Evolutionary conservation across 2,113 vertebrate species (phyloP).

Genomic region (Peromyscus maniculatus): DNA sequence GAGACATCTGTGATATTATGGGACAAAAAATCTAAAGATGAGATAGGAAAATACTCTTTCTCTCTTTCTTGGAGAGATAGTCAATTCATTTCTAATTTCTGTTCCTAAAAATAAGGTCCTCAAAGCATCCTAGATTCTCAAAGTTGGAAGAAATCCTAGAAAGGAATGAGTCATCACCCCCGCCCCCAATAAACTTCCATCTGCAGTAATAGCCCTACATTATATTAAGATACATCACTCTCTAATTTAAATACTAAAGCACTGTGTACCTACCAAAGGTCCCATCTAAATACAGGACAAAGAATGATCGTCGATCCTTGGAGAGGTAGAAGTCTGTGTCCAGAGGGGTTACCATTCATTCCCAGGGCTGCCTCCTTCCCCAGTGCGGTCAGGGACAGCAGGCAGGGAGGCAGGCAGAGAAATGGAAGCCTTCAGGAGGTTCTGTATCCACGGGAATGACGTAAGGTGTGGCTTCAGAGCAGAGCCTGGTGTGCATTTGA

Average conservation of each 20-base stretch:
- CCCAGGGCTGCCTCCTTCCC: neutral
- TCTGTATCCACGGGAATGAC: neutral
- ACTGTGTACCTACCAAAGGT: neutral
- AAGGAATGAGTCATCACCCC: neutral
- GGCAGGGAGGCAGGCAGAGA: neutral
- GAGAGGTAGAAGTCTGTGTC: neutral
- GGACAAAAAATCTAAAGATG: constrained; percentile 34
- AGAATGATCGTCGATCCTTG: neutral
- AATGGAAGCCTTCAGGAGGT: neutral
- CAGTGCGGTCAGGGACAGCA: neutral
- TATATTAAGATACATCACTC: neutral
- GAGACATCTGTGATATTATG: neutral
- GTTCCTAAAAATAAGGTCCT: constrained; percentile 24
- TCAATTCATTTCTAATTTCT: neutral
- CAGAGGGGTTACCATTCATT: neutral
- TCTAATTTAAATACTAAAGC: neutral
- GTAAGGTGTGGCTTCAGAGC: constrained; percentile 49
- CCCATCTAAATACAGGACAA: neutral
- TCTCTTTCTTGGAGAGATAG: neutral
- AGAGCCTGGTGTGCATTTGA: constrained; percentile 46
- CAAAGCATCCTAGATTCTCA: neutral
- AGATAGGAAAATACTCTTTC: neutral
- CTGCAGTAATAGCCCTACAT: neutral
- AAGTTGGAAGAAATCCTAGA: neutral
- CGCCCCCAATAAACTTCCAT: neutral